Evolutionary conservation across 2,113 vertebrate genomes (phyloP), one percentile per base, ranked within the genome.

Genomic region (Nicator chloris): DNA sequence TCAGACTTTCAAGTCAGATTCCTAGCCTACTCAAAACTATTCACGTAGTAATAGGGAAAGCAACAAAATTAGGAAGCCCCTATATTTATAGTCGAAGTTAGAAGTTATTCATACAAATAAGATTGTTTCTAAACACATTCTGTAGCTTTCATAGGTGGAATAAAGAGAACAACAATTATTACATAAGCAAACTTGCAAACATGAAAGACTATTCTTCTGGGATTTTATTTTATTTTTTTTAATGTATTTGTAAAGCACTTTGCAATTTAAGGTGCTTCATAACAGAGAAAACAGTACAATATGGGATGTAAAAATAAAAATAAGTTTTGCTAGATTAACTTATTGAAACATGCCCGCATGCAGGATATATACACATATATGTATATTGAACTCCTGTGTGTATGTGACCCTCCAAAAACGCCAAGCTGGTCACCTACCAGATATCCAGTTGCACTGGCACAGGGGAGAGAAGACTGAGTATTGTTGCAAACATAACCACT

Each of bases 401-500:
- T 82, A 92, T 93, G 96, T 97, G 95, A 96, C 96, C 91, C 95
- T 95, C 95, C 85, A 95, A 95, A 90, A 87, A 94, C 92, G 73
- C 72, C 93, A 95, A 90, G 82, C 70, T 85, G 59, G 92, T 93
- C 89, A 98, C 98, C 98, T 98, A 98, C 97, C 98, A 92, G 95
- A 92, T 93, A 88, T 97, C 92, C 95, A 95, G 95, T 84, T 96
- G 92, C 94, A 86, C 89, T 95, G 94, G 78, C 92, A 96, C 95
- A 91, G 90, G 64, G 95, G 96, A 96, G 95, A 96, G 69, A 88
- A 77, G 93, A 93, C 92, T 95, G 93, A 63, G 93, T 91, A 97
- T 93, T 95, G 95, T 95, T 93, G 92, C 93, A 95, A 93, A 92
- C 83, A 93, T 92, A 96, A 96, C 79, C 92, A 95, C 78, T 24